Conservation (phyloP, 2,797 vertebrate species). For the Manis crassicaudata region DNA sequence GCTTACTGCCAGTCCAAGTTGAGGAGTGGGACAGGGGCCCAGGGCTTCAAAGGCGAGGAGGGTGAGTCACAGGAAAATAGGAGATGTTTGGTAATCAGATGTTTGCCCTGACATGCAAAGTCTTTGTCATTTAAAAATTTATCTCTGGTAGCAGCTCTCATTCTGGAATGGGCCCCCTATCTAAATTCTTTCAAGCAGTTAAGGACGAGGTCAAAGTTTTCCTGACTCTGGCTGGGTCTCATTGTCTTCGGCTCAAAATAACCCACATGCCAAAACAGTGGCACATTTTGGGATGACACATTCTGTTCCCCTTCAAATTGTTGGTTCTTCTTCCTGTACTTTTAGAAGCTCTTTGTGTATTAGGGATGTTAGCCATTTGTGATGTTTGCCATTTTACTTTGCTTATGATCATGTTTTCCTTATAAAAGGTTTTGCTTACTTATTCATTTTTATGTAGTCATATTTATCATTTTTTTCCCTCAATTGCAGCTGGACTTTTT, state of each 20-base stretch:
- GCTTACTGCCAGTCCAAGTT: background rate
- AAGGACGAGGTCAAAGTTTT: background rate
- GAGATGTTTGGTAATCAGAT: background rate
- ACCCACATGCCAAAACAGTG: background rate
- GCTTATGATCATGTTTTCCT: background rate
- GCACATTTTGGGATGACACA: background rate
- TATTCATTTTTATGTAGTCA: slow-evolving; percentile 32
- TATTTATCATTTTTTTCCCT: background rate
- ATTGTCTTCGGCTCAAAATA: background rate
- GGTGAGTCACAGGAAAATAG: background rate
- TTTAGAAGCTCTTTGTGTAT: background rate
- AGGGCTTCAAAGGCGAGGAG: background rate
- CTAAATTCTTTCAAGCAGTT: background rate
- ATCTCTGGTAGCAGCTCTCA: background rate
- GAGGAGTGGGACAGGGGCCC: background rate
- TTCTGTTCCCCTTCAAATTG: background rate
- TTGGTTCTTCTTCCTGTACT: background rate
- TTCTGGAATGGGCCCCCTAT: background rate
- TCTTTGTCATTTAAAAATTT: background rate
- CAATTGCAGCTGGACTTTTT: background rate
- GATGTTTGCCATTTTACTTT: background rate
- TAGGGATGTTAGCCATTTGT: background rate
- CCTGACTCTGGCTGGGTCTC: background rate
- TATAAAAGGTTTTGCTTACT: background rate
- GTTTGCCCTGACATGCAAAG: background rate